phyloP scores from a whole-genome alignment of 2,113 vertebrate genomes.

The Sinocyclocheilus anshuiensis region DNA sequence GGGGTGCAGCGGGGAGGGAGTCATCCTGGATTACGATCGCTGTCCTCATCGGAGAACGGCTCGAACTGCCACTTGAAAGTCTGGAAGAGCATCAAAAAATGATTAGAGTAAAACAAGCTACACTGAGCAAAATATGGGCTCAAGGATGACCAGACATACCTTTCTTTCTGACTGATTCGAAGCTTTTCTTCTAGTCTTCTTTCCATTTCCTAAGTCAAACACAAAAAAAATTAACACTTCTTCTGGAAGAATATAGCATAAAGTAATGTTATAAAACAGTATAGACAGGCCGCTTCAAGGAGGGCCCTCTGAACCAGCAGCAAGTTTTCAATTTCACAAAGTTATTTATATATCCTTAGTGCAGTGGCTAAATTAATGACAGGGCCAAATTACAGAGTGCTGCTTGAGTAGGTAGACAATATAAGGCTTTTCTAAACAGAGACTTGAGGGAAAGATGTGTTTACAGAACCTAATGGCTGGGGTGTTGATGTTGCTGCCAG shows the following conservation, averaged over 20 bases:
- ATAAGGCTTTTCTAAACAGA: conserved; percentile 29
- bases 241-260: not conserved
- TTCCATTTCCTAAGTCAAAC: conserved; percentile 89
- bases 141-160: conserved; percentile 72
- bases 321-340: conserved; percentile 72
- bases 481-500: not conserved
- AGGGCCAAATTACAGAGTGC: conserved; percentile 38
- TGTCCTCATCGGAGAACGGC: conserved; percentile 81
- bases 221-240: conserved; percentile 56
- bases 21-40: conserved; percentile 95
- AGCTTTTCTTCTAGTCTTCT: conserved; percentile 94
- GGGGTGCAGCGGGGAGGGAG: conserved; percentile 84
- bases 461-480: not conserved
- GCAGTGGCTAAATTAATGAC: conserved; percentile 62
- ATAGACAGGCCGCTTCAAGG: conserved; percentile 24
- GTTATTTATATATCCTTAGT: conserved; percentile 73
- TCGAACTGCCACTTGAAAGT: conserved; percentile 78
- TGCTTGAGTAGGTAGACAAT: not conserved
- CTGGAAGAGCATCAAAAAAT: conserved; percentile 61
- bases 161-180: conserved; percentile 92
- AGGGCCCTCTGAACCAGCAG: conserved; percentile 49
- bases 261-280: conserved; percentile 35
- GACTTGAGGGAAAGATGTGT: not conserved
- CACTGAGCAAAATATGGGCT: not conserved
- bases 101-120: not conserved